Percentiles rank a stretch among this genome's conserved stretches.
These are phyloP conservation scores for Achatina immaculata DNA, from an alignment of 1,140 invertebrate genomes.

Conservation along the genomic window DNA sequence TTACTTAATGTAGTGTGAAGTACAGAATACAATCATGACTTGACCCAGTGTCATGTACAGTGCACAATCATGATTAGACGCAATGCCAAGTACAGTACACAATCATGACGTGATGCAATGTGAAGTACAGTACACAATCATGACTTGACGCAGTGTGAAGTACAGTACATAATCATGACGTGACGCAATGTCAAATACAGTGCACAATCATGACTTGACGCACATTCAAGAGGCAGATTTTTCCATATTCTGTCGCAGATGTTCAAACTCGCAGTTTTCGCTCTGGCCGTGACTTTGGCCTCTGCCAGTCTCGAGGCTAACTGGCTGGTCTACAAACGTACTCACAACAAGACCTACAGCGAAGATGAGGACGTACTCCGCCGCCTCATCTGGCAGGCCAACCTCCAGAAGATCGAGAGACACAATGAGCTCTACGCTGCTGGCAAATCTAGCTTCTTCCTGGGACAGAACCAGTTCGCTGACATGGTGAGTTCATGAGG, in stretches of 20 bases:
- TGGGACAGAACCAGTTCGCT: slow-evolving; percentile 66
- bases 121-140: too few species aligned
- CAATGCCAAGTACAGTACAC: too few species aligned
- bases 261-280: background rate
- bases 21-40: too few species aligned
- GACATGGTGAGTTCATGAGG: slow-evolving; percentile 58
- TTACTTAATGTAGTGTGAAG: too few species aligned
- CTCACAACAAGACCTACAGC: background rate
- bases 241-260: background rate
- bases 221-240: too few species aligned
- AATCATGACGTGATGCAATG: too few species aligned
- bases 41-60: too few species aligned
- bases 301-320: background rate
- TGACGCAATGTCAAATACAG: too few species aligned
- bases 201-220: too few species aligned
- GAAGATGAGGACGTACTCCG: background rate
- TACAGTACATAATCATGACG: too few species aligned
- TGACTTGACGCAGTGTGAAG: too few species aligned
- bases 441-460: slow-evolving; percentile 49
- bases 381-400: slow-evolving; percentile 58
- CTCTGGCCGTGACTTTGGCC: background rate
- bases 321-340: background rate
- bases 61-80: too few species aligned
- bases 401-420: slow-evolving; percentile 52
- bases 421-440: slow-evolving; percentile 30